Evolutionary conservation across 2,888 invertebrate species (phyloP), one percentile per base, ranked within the genome.

Genomic region (Drosophila niveifrons): DNA sequence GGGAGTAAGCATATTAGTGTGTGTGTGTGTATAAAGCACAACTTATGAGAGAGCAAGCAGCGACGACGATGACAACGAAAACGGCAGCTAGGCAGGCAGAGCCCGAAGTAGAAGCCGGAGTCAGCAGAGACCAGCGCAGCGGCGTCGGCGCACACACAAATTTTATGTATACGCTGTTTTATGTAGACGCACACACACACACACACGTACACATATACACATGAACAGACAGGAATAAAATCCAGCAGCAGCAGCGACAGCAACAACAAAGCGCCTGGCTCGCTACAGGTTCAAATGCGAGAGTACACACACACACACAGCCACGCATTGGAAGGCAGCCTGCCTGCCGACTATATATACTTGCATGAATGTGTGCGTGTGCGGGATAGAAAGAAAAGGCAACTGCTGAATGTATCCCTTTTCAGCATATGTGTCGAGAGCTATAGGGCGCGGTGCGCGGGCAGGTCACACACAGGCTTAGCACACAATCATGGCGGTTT

Each of bases 91-190:
- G 78, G 64, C 65, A 71, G 64, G 31, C 31, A 31, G 31, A 31
- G 11, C 3, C 10, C 11, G 34, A 34, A 34, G 34, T 34, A 34
- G 34, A 34, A 34, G 34, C 34, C 34, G 11, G 34, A 34, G 34
- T n/a, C 36, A n/a, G 36, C 36, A 44, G 43, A 29, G 55, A 18
- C 13, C 75, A 72, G 72, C 71, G 72, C 81, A 51, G 75, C 83
- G 81, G 83, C 88, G 89, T 83, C 84, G 88, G 88, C 82, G 84
- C 84, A 86, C 88, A 89, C 88, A 89, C 82, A 86, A 86, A 86
- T 86, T 86, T 88, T 86, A 86, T 86, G 85, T 86, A 86, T 86
- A 89, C 85, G 88, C 86, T 85, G 72, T 76, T 87, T 87, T 78
- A 81, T 75, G 84, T 77, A 79, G 72, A 75, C 80, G 66, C 75